phyloP scores from a whole-genome alignment of 1,140 invertebrate genomes.

The Drosophila cardini region DNA sequence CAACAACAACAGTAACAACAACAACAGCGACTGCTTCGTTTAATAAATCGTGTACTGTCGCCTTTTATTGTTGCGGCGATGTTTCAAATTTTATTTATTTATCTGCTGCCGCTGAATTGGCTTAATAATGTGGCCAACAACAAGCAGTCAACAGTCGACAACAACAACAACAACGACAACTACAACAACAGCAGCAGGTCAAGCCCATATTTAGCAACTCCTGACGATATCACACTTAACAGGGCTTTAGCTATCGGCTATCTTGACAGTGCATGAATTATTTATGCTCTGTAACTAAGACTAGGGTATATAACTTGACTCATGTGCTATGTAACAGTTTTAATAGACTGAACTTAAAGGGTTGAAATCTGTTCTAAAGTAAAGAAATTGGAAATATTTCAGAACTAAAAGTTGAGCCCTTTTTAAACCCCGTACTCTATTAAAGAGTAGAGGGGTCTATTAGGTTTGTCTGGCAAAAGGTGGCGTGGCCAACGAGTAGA shows the following conservation, averaged over 20 bases:
- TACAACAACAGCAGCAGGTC: slow-evolving; percentile 59
- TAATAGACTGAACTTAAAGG: too few relatives aligned
- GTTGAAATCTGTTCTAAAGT: background rate
- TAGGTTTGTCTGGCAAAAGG: too few relatives aligned
- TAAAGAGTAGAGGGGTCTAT: too few relatives aligned
- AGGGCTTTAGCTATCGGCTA: slow-evolving; percentile 65
- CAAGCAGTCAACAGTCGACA: slow-evolving; percentile 31
- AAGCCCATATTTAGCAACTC: slow-evolving; percentile 77
- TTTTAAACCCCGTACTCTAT: too few relatives aligned
- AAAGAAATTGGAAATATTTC: too few relatives aligned
- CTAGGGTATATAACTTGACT: slow-evolving; percentile 6
- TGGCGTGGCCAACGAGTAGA: too few relatives aligned
- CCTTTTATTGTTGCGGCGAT: slow-evolving; percentile 82
- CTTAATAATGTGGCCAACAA: slow-evolving; percentile 78
- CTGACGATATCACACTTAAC: slow-evolving; percentile 74
- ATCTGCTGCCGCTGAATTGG: slow-evolving; percentile 80
- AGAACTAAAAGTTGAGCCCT: too few relatives aligned
- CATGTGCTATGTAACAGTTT: background rate
- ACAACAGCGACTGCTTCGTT: slow-evolving; percentile 49
- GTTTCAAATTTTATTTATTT: slow-evolving; percentile 84
- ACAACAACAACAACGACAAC: slow-evolving; percentile 39
- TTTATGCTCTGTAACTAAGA: slow-evolving; percentile 43
- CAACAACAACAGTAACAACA: slow-evolving; percentile 48
- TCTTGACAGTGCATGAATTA: slow-evolving; percentile 73
- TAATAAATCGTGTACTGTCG: slow-evolving; percentile 83